Base-by-base conservation (phyloP, 2,113 vertebrate genomes). In the Archocentrus centrarchus region DNA sequence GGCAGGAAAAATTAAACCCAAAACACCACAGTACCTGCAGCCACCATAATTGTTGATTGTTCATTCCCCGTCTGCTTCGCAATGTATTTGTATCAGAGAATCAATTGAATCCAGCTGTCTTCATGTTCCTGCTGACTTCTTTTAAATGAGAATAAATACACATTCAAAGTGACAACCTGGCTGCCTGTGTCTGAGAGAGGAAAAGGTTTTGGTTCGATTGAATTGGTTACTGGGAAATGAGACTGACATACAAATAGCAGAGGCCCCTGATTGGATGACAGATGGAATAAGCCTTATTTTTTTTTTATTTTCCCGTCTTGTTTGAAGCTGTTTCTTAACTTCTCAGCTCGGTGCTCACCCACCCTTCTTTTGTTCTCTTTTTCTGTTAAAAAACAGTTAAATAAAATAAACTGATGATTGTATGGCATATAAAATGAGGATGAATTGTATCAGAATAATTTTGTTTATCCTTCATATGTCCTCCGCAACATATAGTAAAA, bases 91-190 rank as follows among this genome's bases (percentile, higher is more conserved):
- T 87, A 53, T 18, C 5, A 11, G 77, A 84, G 76, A 94, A 93
- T 90, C 91, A 93, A 89, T 93, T 93, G 92, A 77, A 86, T 79
- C 60, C 92, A 88, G 94, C 83, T 91, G 90, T 90, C 88, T 79
- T 75, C 81, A 24, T 86, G 78, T 92, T 90, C 68, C 90, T 59
- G 84, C 87, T 79, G 77, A 88, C 84, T 77, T 86, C 86, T 86
- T 55, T 73, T 50, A 78, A 88, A 85, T 87, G 86, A 88, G 88
- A 86, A 94, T 93, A 94, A 92, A 95, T 94, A 95, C 94, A 94
- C 93, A 93, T 94, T 93, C 75, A 93, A 93, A 93, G 94, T 93
- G 93, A 94, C 95, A 95, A 75, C 90, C 82, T 89, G 89, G 85
- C 92, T 73, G 87, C 92, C 84, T 58, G 63, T 81, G 3, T 68